Conservation (phyloP, 2,113 vertebrate genomes). For the Gymnogyps californianus region DNA sequence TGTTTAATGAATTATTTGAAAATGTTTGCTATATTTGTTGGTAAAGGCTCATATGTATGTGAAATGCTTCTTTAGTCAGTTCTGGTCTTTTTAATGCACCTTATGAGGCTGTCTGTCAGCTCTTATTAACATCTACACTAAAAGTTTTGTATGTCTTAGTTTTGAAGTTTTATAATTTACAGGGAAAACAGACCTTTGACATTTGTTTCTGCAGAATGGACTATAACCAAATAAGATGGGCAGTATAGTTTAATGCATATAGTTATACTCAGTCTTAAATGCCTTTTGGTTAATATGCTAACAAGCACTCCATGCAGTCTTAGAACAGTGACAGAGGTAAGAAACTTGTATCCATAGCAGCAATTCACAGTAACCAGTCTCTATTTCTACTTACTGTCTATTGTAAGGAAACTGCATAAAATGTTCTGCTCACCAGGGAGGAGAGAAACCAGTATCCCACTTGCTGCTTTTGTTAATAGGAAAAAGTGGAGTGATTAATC, state of each 20-base stretch:
- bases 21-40: neutral
- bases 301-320: neutral
- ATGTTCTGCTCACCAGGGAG: neutral
- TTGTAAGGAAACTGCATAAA: neutral
- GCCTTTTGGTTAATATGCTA: neutral
- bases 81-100: neutral
- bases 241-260: neutral
- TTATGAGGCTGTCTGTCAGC: neutral
- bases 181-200: neutral
- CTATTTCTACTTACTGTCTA: neutral
- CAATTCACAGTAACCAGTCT: neutral
- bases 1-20: neutral
- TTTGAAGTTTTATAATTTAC: neutral
- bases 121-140: neutral
- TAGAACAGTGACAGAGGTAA: neutral
- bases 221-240: neutral
- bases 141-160: neutral
- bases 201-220: neutral
- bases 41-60: neutral
- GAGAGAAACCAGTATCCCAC: neutral
- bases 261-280: neutral
- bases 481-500: neutral
- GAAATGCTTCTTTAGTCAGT: neutral
- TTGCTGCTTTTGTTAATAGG: neutral
- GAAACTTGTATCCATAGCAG: neutral